Evolutionary conservation across 2,113 vertebrate species (phyloP).

Genomic region (Saimiri boliviensis): DNA sequence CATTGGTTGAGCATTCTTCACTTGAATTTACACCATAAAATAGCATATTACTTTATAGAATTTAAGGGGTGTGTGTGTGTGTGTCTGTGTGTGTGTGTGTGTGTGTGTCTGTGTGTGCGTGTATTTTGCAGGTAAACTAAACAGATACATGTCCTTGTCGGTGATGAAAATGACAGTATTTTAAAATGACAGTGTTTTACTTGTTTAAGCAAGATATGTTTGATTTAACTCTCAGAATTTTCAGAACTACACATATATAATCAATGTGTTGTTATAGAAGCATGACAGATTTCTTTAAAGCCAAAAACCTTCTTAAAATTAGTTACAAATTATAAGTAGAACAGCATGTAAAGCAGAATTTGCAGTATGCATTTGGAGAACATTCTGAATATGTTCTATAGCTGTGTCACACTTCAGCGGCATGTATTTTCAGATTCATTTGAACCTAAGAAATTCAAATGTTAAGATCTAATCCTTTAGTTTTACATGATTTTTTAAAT

Average conservation of each 20-base stretch:
- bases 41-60: background rate
- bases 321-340: background rate
- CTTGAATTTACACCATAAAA: background rate
- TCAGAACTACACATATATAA: background rate
- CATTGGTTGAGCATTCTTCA: background rate
- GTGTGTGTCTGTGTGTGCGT: too few species aligned
- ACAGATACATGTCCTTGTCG: background rate
- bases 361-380: background rate
- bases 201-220: background rate
- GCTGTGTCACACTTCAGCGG: background rate
- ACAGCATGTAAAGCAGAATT: background rate
- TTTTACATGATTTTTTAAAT: background rate
- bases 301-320: background rate
- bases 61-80: background rate
- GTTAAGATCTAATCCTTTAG: background rate
- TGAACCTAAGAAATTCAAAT: slow-evolving; percentile 21
- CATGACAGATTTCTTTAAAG: background rate
- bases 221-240: background rate
- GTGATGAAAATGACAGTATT: background rate
- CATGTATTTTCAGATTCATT: background rate
- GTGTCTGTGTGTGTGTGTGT: too few species aligned
- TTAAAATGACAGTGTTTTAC: background rate
- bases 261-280: background rate
- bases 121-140: background rate
- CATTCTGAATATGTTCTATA: background rate